Base-by-base conservation (phyloP, 2,888 invertebrate species). In the Clostera curtula region DNA sequence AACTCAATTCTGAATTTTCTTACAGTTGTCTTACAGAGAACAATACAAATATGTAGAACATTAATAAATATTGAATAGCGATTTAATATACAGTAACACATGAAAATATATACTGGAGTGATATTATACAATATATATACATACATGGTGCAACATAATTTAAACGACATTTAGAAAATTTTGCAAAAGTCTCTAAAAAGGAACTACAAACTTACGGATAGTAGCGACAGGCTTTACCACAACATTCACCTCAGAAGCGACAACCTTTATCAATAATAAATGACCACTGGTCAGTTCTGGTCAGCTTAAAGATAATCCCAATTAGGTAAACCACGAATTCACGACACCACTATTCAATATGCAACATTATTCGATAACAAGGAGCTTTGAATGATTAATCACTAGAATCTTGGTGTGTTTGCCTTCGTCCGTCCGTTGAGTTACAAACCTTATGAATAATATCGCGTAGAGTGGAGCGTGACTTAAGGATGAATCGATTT, bases 391-490 rank as follows among this genome's bases (percentile, higher is more conserved):
- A 77, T 80, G 71, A 79, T 79, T 80, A 75, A 79, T 79, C 71
- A 68, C 58, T 39, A 49, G 65, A 63, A 63, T 58, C 65, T 57
- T 53, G 63, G 68, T 65, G 60, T 79, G 79, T 79, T 79, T 76
- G 73, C 66, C 56, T 67, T 69, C 65, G 66, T 63, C 72, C 68
- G 43, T 35, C 40, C 44, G 34, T 56, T 51, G 57, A 61, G 60
- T 63, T 66, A 68, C 72, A 68, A 75, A 73, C 75, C n/a, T 79
- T 76, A 74, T 79, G 79, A 79, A 77, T 79, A 77, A 70, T 73
- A 62, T 63, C 62, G 58, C 47, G 61, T 61, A 58, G 59, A 68
- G 57, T 65, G 60, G 40, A 50, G 51, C 49, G 43, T 50, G 53
- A 58, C 60, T 64, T 57, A 54, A 61, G 57, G 63, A 65, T 48